Evolutionary conservation across 2,113 vertebrate genomes (phyloP).

Genomic region (Melanostigma gelatinosum): DNA sequence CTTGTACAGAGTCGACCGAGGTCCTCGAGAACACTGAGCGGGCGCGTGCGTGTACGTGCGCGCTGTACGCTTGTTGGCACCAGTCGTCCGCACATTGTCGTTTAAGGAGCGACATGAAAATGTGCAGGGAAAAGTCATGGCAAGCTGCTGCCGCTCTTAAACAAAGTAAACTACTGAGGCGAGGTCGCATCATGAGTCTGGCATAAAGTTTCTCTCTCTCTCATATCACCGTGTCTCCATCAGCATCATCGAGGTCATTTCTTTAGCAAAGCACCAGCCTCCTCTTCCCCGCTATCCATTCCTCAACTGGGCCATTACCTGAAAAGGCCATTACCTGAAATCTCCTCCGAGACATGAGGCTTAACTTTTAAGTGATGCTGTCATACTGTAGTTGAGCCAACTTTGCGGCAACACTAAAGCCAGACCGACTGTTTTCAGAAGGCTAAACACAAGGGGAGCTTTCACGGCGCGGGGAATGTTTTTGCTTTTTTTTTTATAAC

Average conservation of each 20-base stretch:
- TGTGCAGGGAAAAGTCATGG: background rate
- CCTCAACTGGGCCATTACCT: constrained; percentile 63
- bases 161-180: background rate
- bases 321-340: constrained; percentile 60
- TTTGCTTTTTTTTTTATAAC: background rate
- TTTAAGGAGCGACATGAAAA: constrained; percentile 12
- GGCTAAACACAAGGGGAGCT: background rate
- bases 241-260: constrained; percentile 48
- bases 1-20: background rate
- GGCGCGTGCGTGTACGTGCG: background rate
- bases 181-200: constrained; percentile 32
- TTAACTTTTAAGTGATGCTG: constrained; percentile 56
- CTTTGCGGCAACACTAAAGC: constrained; percentile 6
- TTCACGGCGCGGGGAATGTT: background rate
- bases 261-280: constrained; percentile 40
- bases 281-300: constrained; percentile 36
- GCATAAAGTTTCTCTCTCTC: constrained; percentile 22
- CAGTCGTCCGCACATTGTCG: background rate
- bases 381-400: constrained; percentile 33
- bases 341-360: constrained; percentile 60
- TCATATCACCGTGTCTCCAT: constrained; percentile 25
- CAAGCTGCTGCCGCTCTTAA: background rate
- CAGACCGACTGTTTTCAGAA: constrained; percentile 13
- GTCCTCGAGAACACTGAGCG: background rate
- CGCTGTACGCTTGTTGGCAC: background rate